These are phyloP conservation scores for Pachyramphus minor DNA, from an alignment of 2,113 vertebrate species.

Conservation along the genomic window DNA sequence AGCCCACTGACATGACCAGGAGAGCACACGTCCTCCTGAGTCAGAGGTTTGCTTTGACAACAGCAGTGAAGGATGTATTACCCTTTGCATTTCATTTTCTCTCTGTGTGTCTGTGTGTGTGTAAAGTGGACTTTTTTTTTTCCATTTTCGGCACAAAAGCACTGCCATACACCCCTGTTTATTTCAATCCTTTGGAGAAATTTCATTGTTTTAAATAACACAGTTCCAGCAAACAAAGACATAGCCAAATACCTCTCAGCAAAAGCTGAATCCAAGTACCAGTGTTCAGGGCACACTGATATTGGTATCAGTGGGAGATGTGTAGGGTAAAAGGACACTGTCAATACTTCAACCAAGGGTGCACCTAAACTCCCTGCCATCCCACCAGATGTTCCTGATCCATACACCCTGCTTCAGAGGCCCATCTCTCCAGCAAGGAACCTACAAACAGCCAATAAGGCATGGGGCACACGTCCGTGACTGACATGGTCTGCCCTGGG, in stretches of 20 bases:
- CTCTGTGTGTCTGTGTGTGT: accelerated
- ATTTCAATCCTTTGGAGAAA: not conserved
- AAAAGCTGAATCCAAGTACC: not conserved
- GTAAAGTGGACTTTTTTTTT: not conserved
- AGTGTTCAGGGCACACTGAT: accelerated
- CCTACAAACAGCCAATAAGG: not conserved
- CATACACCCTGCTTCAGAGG: not conserved
- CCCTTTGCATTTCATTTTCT: not conserved
- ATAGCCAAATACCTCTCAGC: not conserved
- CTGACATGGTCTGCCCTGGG: accelerated
- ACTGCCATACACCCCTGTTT: not conserved
- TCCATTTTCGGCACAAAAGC: not conserved
- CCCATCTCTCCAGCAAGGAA: not conserved
- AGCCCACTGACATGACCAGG: accelerated
- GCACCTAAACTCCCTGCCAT: not conserved
- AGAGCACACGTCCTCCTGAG: not conserved
- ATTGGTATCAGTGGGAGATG: accelerated
- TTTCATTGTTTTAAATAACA: not conserved
- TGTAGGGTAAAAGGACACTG: not conserved
- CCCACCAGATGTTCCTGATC: not conserved
- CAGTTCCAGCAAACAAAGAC: accelerated
- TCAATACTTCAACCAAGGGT: not conserved
- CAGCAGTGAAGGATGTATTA: not conserved
- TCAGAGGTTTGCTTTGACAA: accelerated
- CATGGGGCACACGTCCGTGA: not conserved